Evolutionary conservation across 1,140 invertebrate genomes (phyloP), one percentile per base, ranked within the genome.

Genomic region (Mamestra configurata): DNA sequence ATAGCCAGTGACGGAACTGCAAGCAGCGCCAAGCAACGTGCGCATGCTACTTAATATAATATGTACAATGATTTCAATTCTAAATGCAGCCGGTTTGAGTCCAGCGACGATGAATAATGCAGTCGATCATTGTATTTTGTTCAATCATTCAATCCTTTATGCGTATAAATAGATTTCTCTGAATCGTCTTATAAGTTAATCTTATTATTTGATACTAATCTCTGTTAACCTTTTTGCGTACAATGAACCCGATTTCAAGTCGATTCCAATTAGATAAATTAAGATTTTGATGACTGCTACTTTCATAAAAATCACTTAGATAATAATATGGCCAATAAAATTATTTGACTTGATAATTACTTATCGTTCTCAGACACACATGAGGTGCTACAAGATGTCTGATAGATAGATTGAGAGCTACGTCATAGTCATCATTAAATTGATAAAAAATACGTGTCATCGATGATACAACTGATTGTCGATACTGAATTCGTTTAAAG

Each of bases 21-120:
- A 31, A 27, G 43, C 13, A 51, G 66, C 46, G 66, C 53, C 53
- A 70, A 24, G 20, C 1, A 35, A 49, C 18, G 27, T 37, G 51
- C 55, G 46, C 51, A 55, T 31, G 20, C 10, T 22, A 13, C 35
- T 70, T 46, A 24, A 24, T 70, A 61, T 61, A 35, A 40, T 46
- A 46, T 46, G 3, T 61, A 35, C 64, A 68, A 46, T 46, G 3
- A 57, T 57, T 73, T n/a, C 27, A 73, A 57, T 57, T 53, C 24
- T 35, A 18, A 71, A 73, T 73, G 53, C 51, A 73, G 49, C 8
- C 20, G 71, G 57, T 57, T 73, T 24, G 18, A 37, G 31, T 15
- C 24, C 27, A 73, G 46, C 18, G 46, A 55, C 51, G 18, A 53
- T 73, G 71, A 73, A 73, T 73, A 73, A 73, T 73, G 46, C 71